Conservation (phyloP, 2,888 invertebrate genomes). For the Nomada hirtipes region DNA sequence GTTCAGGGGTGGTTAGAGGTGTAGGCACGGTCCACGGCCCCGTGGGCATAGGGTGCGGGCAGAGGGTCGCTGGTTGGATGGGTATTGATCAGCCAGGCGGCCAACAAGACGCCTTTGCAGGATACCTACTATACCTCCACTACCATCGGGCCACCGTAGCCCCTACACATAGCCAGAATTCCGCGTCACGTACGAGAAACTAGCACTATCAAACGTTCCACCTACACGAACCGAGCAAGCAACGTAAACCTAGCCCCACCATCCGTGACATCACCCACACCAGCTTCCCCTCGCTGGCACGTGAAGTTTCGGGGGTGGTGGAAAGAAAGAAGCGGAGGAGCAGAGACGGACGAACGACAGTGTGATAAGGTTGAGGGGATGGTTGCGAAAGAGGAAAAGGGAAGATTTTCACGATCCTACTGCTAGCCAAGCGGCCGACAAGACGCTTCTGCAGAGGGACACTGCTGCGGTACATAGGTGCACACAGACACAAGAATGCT, state of each 20-base stretch:
- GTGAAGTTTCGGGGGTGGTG: constrained; percentile 41
- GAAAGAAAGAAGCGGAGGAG: constrained; percentile 35
- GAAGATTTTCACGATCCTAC: constrained; percentile 65
- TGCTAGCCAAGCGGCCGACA: constrained; percentile 72
- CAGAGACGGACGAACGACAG: constrained; percentile 50
- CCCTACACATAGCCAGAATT: constrained; percentile 46
- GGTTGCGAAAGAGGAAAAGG: constrained; percentile 45
- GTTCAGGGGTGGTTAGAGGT: constrained; percentile 71
- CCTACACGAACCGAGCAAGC: constrained; percentile 35
- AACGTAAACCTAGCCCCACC: constrained; percentile 65
- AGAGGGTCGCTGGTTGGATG: constrained; percentile 73
- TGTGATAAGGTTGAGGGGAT: constrained; percentile 54
- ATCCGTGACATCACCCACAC: constrained; percentile 64
- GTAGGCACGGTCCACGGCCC: constrained; percentile 71
- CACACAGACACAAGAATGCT: constrained; percentile 7
- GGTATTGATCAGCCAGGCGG: constrained; percentile 80
- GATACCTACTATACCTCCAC: constrained; percentile 78
- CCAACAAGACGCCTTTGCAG: constrained; percentile 79
- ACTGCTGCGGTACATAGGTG: constrained; percentile 69
- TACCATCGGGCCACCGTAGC: constrained; percentile 39
- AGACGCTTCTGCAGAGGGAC: constrained; percentile 72
- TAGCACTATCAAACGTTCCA: constrained; percentile 22
- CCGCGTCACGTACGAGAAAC: constrained; percentile 46
- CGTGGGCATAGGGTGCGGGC: constrained; percentile 71
- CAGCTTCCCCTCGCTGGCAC: constrained; percentile 32